Base-by-base conservation (phyloP, 1,140 invertebrate species). In the Drosophila tristis region DNA sequence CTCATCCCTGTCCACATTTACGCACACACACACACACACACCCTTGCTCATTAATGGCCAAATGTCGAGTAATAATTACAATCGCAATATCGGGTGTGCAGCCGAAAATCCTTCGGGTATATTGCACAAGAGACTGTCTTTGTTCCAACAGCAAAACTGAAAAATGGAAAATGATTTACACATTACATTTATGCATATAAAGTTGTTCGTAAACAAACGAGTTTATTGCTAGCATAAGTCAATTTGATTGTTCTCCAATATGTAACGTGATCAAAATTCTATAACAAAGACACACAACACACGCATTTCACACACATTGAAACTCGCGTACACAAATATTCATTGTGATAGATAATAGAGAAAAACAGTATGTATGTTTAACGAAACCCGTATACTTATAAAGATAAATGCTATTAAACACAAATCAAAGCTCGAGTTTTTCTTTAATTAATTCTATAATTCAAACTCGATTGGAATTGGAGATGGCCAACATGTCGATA, bases 41-140 rank as follows among this genome's bases (percentile, higher is more conserved):
- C 39, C 58, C 58, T 65, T 55, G 75, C 75, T 82, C 78, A 87
- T 63, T n/a, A 56, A 89, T 77, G 74, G 76, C 76, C 76, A 87
- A 87, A 80, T 79, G 45, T 80, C 65, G 65, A 72, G 68, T 77
- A 79, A 55, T 44, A 49, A 57, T 70, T 66, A 58, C 53, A 68
- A 68, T 44, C 23, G 63, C 49, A 81, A 71, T 73, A 64, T 75
- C 59, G 64, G 56, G 26, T 31, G 54, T 58, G 44, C 50, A 65
- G 54, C 44, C 20, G 26, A 13, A 56, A 58, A 56, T 62, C 68
- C 47, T 65, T 49, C 53, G 51, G 54, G 73, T 73, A 50, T 76
- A 74, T 59, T 77, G 11, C 11, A 39, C 35, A 77, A 79, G 90
- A 90, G 87, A 90, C 87, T 90, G 87, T 86, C 81, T 82, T 90